Conservation (phyloP, 2,797 vertebrate species). For the Paramormyrops hopkinsi region DNA sequence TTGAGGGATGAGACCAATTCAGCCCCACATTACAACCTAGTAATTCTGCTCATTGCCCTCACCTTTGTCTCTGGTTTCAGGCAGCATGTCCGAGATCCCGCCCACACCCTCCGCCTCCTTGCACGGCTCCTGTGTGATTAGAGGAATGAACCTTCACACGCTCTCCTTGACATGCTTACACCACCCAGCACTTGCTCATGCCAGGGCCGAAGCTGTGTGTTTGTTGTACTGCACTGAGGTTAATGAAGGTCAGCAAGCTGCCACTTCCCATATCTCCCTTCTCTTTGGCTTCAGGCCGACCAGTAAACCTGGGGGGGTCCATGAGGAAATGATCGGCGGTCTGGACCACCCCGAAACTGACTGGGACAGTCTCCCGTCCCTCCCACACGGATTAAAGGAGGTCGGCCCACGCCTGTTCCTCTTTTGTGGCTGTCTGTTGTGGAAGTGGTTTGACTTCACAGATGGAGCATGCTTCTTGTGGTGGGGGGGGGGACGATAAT, state of each 20-base stretch:
- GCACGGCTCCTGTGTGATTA: background rate
- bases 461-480: background rate
- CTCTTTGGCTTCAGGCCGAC: background rate
- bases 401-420: background rate
- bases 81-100: background rate
- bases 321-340: background rate
- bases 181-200: background rate
- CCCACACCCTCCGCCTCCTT: background rate
- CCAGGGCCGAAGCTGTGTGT: background rate
- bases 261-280: background rate
- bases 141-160: background rate
- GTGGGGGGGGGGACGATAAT: background rate
- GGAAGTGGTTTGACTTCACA: constrained; percentile 20
- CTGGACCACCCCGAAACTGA: background rate
- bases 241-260: background rate
- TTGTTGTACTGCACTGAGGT: background rate
- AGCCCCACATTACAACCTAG: background rate
- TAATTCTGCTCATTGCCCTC: background rate
- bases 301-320: background rate
- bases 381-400: constrained; percentile 19
- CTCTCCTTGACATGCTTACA: background rate
- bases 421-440: constrained; percentile 12
- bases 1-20: background rate
- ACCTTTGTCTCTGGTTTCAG: background rate
- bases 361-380: background rate